phyloP scores from a whole-genome alignment of 2,888 invertebrate genomes.

The Myathropa florea region DNA sequence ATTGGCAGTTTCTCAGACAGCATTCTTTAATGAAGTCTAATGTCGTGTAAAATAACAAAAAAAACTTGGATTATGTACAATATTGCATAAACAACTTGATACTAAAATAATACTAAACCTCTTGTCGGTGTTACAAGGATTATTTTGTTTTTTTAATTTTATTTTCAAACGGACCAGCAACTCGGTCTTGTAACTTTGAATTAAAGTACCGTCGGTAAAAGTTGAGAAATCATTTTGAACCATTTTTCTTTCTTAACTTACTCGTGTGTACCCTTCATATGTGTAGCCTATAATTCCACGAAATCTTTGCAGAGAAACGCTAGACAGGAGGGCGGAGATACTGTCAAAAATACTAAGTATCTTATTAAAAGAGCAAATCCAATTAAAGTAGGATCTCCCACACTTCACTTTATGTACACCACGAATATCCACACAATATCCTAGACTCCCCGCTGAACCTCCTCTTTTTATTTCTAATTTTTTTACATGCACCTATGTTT shows the following conservation, averaged over 20 bases:
- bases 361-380: slow-evolving; percentile 48
- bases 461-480: background rate
- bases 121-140: no score
- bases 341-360: slow-evolving; percentile 11
- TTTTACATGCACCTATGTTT: background rate
- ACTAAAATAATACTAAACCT: no score
- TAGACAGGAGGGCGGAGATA: slow-evolving; percentile 44
- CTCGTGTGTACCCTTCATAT: background rate
- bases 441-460: slow-evolving; percentile 36
- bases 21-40: no score
- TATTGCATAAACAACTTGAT: no score
- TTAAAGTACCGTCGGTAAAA: slow-evolving; percentile 5
- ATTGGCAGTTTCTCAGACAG: no score
- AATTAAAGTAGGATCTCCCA: slow-evolving; percentile 60
- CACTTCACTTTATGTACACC: slow-evolving; percentile 41
- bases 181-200: background rate
- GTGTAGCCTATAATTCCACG: background rate
- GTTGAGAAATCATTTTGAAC: background rate
- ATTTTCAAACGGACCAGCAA: background rate
- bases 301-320: background rate
- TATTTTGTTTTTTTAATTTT: background rate
- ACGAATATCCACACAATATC: slow-evolving; percentile 51
- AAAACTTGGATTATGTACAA: no score
- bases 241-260: background rate
- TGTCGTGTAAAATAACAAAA: no score